Conservation (phyloP, 2,797 vertebrate genomes). For the Eospalax fontanierii region DNA sequence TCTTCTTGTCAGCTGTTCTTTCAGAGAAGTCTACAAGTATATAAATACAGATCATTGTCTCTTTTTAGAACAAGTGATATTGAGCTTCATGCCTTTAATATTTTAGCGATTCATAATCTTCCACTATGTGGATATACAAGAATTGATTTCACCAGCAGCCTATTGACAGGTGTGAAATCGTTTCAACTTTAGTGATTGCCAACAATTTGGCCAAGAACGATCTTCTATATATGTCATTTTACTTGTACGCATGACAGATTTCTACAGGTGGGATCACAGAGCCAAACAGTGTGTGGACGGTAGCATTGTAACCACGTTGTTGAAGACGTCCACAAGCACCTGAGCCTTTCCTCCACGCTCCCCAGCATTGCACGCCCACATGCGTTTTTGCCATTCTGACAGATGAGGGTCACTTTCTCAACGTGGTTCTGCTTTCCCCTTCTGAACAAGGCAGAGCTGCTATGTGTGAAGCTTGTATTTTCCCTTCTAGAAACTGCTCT, state of each 20-base stretch:
- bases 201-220: neutral
- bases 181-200: constrained; percentile 11
- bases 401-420: neutral
- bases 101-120: neutral
- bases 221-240: neutral
- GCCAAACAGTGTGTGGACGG: neutral
- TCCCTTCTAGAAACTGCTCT: neutral
- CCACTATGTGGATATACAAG: neutral
- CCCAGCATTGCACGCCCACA: neutral
- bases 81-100: neutral
- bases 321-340: neutral
- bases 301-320: neutral
- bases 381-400: neutral
- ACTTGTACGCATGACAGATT: neutral
- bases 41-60: neutral
- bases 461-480: neutral
- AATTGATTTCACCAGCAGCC: neutral
- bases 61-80: neutral
- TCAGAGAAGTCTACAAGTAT: neutral
- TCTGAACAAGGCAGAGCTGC: neutral
- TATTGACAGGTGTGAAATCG: neutral
- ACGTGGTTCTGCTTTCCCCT: neutral
- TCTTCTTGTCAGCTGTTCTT: neutral
- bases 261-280: neutral
- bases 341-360: neutral